These are phyloP conservation scores for Anisognathus igniventris DNA, from an alignment of 2,797 vertebrate species.

Conservation along the genomic window DNA sequence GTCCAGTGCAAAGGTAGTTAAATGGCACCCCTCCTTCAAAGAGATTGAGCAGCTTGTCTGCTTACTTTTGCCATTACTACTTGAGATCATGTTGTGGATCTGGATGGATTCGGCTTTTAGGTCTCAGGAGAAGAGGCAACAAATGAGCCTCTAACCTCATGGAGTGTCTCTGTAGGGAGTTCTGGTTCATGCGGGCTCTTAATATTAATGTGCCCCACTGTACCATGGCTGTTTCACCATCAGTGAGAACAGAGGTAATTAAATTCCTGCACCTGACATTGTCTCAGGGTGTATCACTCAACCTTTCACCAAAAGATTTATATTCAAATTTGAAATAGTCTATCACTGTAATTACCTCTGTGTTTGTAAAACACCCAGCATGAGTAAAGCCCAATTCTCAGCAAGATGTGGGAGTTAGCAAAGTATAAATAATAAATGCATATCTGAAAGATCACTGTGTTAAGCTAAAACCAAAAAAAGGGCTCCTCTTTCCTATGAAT, in stretches of 20 bases:
- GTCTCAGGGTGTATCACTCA: background rate
- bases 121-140: background rate
- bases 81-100: background rate
- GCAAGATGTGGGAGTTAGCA: background rate
- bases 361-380: background rate
- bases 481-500: background rate
- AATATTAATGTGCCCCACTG: background rate
- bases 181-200: background rate
- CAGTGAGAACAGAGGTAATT: background rate
- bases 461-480: background rate
- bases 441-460: background rate
- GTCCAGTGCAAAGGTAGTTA: background rate
- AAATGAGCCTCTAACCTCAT: background rate
- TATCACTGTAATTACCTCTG: background rate
- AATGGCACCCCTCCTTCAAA: background rate
- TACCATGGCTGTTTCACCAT: background rate
- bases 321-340: background rate
- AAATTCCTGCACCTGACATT: background rate
- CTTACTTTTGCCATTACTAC: background rate
- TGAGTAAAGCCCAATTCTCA: background rate
- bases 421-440: slow-evolving; percentile 28
- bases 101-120: background rate
- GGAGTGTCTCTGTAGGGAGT: background rate
- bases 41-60: background rate
- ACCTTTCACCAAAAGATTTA: background rate